phyloP scores from a whole-genome alignment of 2,113 vertebrate genomes.

The Vidua chalybeata region DNA sequence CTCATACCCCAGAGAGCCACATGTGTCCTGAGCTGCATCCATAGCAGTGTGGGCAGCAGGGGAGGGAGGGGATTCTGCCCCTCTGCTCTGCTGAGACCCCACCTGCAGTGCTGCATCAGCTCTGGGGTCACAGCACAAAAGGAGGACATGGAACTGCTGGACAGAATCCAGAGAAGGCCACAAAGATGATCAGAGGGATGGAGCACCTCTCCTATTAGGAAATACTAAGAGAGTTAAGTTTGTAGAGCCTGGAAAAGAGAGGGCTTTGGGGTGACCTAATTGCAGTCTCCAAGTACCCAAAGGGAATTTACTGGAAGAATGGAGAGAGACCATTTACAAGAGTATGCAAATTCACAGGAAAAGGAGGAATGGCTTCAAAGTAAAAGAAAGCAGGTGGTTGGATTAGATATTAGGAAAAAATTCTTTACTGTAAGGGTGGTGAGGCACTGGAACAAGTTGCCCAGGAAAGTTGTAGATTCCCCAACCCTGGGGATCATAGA shows the following conservation, averaged over 20 bases:
- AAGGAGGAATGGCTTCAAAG: background rate
- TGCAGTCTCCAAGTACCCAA: background rate
- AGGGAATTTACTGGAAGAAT: background rate
- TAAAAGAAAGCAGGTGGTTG: background rate
- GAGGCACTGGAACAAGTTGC: background rate
- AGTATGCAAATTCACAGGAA: background rate
- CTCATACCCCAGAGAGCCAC: background rate
- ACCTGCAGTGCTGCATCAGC: background rate
- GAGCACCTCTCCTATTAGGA: background rate
- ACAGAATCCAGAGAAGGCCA: rapidly evolving
- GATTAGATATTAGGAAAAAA: background rate
- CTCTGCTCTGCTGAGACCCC: background rate
- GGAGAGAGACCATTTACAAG: background rate
- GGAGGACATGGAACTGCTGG: rapidly evolving
- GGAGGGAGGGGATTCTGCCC: background rate
- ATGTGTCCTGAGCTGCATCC: background rate
- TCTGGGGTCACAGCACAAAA: background rate
- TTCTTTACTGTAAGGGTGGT: background rate
- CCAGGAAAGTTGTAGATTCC: background rate
- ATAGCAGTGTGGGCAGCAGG: background rate
- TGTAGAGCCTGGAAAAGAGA: background rate
- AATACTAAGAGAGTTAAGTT: background rate
- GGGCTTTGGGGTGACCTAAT: background rate
- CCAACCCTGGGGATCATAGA: background rate
- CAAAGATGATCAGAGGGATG: too few species aligned